phyloP scores from a whole-genome alignment of 1,140 invertebrate genomes.

The Drosophila malerkotliana region DNA sequence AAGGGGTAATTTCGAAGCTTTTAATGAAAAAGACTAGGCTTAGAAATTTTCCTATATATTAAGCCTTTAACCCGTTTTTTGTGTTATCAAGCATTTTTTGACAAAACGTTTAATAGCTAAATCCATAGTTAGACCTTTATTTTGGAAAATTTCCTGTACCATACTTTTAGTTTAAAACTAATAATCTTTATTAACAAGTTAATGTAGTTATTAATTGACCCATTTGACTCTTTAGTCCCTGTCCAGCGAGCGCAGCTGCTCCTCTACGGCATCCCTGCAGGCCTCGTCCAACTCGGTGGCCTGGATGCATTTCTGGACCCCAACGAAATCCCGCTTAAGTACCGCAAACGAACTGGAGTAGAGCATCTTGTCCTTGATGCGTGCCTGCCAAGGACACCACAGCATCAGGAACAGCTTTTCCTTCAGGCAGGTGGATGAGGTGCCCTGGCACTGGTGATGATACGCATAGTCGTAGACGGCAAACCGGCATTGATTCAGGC shows the following conservation, averaged over 20 bases:
- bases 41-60: no score
- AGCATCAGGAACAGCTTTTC: conserved; percentile 62
- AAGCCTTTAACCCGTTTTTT: no score
- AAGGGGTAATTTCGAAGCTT: no score
- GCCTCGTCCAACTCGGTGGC: conserved; percentile 57
- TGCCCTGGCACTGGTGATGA: conserved; percentile 41
- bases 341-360: conserved; percentile 55
- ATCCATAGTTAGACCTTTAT: no score
- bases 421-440: conserved; percentile 30
- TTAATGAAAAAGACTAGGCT: no score
- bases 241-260: conserved; percentile 44
- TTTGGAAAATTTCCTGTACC: no score
- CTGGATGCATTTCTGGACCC: conserved; percentile 56
- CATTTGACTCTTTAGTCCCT: conserved; percentile 21
- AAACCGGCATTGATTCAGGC: conserved; percentile 47
- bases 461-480: conserved; percentile 55
- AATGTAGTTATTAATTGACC: not conserved
- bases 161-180: not conserved
- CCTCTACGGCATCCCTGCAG: conserved; percentile 29
- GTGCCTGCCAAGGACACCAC: conserved; percentile 52
- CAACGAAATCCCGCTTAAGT: conserved; percentile 42
- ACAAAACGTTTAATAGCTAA: no score
- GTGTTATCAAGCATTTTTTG: no score
- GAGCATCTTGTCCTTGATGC: conserved; percentile 63
- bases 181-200: not conserved